A percentile compares a stretch with the other conserved stretches of the same genome.
These are phyloP conservation scores for Agrilus planipennis DNA, from an alignment of 1,140 invertebrate species.

Conservation along the genomic window DNA sequence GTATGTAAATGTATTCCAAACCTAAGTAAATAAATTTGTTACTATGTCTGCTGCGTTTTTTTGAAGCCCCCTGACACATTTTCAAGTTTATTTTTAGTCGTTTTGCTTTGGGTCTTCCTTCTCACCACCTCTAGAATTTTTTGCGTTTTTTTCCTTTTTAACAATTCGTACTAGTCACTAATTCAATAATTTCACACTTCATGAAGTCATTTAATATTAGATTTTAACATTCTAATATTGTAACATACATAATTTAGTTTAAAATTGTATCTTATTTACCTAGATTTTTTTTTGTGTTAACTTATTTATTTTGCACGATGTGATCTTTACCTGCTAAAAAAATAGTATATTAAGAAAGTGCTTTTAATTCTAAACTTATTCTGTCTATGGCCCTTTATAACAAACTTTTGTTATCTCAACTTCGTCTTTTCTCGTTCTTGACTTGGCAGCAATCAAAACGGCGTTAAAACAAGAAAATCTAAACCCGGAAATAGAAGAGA, in stretches of 20 bases:
- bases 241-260: too few species aligned
- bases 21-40: conserved; percentile 12
- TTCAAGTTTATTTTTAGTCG: conserved; percentile 28
- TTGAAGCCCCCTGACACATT: conserved; percentile 17
- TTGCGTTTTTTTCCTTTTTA: conserved; percentile 2
- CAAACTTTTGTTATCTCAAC: conserved; percentile 12
- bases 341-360: too few species aligned
- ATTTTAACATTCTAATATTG: too few species aligned
- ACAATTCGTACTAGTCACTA: conserved; percentile 11
- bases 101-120: conserved; percentile 30
- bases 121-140: conserved; percentile 6
- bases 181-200: too few species aligned
- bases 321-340: too few species aligned
- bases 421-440: too few species aligned
- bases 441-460: conserved; percentile 58
- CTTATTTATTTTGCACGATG: too few species aligned
- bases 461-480: conserved; percentile 76
- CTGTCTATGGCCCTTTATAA: too few species aligned
- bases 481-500: conserved; percentile 88
- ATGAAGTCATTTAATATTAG: too few species aligned
- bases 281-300: too few species aligned
- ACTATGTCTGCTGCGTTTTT: conserved; percentile 7
- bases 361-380: too few species aligned
- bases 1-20: conserved; percentile 23
- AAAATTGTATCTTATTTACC: too few species aligned